Evolutionary conservation across 2,113 vertebrate species (phyloP).

Genomic region (Uropsilus gracilis): DNA sequence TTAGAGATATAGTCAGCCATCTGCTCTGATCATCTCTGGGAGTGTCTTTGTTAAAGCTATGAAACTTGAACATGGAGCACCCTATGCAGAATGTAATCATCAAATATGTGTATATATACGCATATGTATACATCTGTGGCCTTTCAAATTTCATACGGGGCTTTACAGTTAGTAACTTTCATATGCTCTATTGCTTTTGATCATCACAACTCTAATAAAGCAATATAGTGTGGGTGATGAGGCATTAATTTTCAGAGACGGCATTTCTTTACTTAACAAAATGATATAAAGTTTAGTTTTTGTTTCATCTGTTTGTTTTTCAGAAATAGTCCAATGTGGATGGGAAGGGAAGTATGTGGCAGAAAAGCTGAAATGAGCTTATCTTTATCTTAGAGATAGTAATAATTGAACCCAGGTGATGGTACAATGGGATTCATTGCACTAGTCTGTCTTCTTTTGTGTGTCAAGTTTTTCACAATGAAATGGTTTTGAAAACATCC

Average conservation of each 20-base stretch:
- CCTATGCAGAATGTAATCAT: background rate
- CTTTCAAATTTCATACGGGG: background rate
- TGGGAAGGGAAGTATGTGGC: background rate
- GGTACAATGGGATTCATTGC: background rate
- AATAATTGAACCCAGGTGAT: background rate
- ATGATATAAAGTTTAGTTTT: background rate
- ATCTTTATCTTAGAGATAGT: background rate
- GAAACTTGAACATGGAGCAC: background rate
- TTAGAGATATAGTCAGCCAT: background rate
- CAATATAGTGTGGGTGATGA: background rate
- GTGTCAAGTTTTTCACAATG: background rate
- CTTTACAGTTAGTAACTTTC: slow-evolving; percentile 9
- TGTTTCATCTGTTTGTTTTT: fast-evolving
- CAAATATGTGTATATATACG: too few species aligned
- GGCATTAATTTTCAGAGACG: slow-evolving; percentile 9
- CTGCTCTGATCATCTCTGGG: background rate
- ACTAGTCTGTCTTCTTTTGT: background rate
- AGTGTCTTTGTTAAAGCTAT: background rate
- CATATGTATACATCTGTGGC: background rate
- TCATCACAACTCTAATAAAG: slow-evolving; percentile 21
- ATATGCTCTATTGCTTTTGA: slow-evolving; percentile 1
- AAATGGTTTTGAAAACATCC: background rate
- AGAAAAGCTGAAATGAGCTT: background rate
- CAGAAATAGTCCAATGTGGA: background rate
- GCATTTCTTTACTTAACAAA: slow-evolving; percentile 7